Evolutionary conservation across 2,113 vertebrate genomes (phyloP).

Genomic region (Clarias gariepinus): DNA sequence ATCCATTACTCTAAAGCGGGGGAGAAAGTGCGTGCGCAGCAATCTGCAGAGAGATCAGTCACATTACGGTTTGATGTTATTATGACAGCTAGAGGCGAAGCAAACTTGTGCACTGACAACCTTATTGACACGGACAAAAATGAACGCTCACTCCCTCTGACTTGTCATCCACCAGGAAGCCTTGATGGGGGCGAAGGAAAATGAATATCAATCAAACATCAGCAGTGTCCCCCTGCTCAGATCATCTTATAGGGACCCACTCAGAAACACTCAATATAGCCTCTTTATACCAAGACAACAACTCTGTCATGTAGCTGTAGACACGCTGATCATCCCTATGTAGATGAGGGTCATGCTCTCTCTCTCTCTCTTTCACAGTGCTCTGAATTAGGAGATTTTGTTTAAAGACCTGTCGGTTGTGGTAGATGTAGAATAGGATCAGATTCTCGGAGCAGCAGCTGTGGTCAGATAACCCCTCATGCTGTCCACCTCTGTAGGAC

Average conservation of each 20-base stretch:
- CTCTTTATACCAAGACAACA: too few relatives aligned
- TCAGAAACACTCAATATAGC: too few relatives aligned
- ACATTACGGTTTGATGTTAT: slow-evolving; percentile 51
- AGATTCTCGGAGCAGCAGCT: slow-evolving; percentile 37
- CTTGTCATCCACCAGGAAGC: slow-evolving; percentile 36
- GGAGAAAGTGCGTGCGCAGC: slow-evolving; percentile 40
- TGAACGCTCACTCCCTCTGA: slow-evolving; percentile 21
- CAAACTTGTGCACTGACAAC: slow-evolving; percentile 44
- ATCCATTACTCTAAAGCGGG: slow-evolving; percentile 46
- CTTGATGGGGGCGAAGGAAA: slow-evolving; percentile 12
- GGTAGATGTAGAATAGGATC: slow-evolving; percentile 24
- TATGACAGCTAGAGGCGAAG: slow-evolving; percentile 50
- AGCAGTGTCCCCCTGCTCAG: slow-evolving; percentile 1
- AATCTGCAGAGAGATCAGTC: slow-evolving; percentile 41
- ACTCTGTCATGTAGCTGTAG: too few relatives aligned
- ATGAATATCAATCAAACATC: slow-evolving; percentile 25
- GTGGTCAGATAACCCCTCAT: slow-evolving; percentile 59
- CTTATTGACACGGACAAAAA: slow-evolving; percentile 48
- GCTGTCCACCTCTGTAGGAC: slow-evolving; percentile 35
- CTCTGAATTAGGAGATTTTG: background rate
- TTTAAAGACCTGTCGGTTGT: background rate
- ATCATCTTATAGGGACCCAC: background rate
- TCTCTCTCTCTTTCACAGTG: background rate
- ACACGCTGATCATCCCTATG: too few relatives aligned
- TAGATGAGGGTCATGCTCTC: background rate